Evolutionary conservation across 2,113 vertebrate species (phyloP), one percentile per base, ranked within the genome.

Genomic region (Platichthys flesus): DNA sequence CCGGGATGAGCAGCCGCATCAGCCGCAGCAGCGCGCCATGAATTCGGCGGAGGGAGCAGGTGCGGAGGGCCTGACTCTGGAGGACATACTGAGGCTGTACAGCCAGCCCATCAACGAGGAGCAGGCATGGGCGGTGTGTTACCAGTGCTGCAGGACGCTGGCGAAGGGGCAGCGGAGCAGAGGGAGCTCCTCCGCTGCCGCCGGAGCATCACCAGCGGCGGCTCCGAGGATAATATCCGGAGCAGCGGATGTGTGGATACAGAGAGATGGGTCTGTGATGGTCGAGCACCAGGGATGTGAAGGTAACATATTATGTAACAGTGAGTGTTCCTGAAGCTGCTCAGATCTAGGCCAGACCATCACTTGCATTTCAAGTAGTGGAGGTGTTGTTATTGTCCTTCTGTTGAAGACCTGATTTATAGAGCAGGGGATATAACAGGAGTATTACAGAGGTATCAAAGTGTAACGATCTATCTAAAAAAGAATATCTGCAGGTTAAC

Each of bases 81-180:
- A 95, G 74, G 93, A 98, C 86, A 97, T 98, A 68, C 92, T 99
- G 65, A 79, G 74, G 76, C 95, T 98, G 2, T 99, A 98, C 81
- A 95, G 92, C 81, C 97, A 98, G 92, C 97, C 97, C 92, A 97
- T 98, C 90, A 98, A 98, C 70, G 97, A 99, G 92, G 97, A 99
- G 93, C 97, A 98, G 94, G 97, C 97, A 58, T 99, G 97, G 97
- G 97, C 97, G 70, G 97, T 99, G 62, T 99, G 97, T 76, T 98
- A 95, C 91, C 97, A 99, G 88, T 95, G 96, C 94, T 97, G 97
- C 91, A 88, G 91, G 49, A 92, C 90, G n/a, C 91, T 98, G 89
- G 91, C 84, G 42, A 79, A 40, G 77, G 78, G 88, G 76, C 86
- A 91, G 67, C 89, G 89, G 54, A 21, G 80, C 60, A 73, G 85